These are phyloP conservation scores for Molothrus aeneus DNA, from an alignment of 2,797 vertebrate species.

Conservation along the genomic window DNA sequence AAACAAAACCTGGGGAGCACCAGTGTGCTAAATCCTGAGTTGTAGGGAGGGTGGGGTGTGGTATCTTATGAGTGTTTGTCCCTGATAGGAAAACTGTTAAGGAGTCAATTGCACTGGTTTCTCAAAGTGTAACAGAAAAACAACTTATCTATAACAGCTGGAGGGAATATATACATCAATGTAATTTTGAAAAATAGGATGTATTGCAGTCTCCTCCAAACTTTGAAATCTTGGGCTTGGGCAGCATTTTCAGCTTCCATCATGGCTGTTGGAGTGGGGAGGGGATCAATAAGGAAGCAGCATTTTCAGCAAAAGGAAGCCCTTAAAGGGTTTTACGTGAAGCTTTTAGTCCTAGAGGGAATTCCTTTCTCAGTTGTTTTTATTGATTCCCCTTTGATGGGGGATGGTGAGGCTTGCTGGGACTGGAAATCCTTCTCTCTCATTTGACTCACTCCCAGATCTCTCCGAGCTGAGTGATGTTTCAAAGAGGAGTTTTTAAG, in stretches of 20 bases:
- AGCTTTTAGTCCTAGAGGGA: slow-evolving; percentile 34
- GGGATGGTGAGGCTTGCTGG: background rate
- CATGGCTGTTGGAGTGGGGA: background rate
- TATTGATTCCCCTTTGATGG: slow-evolving; percentile 40
- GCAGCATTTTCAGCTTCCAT: background rate
- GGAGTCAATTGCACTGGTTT: background rate
- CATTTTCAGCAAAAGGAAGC: slow-evolving; percentile 31
- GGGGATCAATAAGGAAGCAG: background rate
- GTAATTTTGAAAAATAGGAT: background rate
- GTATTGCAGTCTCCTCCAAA: background rate
- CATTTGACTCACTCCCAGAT: background rate
- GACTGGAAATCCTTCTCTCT: background rate
- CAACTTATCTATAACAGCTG: background rate
- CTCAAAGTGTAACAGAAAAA: background rate
- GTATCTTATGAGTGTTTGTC: background rate
- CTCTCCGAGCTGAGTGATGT: background rate
- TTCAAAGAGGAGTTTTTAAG: slow-evolving; percentile 24
- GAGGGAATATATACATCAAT: background rate
- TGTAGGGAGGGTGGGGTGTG: background rate
- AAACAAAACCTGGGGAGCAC: background rate
- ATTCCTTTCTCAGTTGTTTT: slow-evolving; percentile 30
- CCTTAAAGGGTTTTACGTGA: slow-evolving; percentile 27
- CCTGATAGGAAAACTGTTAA: background rate
- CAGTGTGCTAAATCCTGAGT: background rate
- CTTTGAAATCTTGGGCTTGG: background rate